Evolutionary conservation across 2,888 invertebrate genomes (phyloP), one percentile per base, ranked within the genome.

Genomic region (Patella pellucida): DNA sequence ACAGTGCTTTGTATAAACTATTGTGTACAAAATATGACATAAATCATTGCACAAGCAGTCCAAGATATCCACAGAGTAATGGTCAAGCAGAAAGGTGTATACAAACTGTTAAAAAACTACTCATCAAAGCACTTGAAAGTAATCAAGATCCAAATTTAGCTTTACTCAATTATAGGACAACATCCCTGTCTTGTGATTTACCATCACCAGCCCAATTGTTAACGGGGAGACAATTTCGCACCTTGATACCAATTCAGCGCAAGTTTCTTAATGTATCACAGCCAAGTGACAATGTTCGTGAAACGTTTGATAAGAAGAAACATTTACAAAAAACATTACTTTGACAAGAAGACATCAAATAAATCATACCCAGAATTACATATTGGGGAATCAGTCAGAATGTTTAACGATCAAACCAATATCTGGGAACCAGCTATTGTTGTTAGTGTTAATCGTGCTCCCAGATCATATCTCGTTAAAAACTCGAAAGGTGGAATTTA

Each of bases 91-190:
- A 69, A 50, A 69, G 31, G 50, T 50, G 31, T 31, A 50, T 69
- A n/a, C 69, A 69, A n/a, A 69, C 69, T 23, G 69, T 69, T 50
- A 69, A 31, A 15, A 69, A 69, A 12, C 50, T 69, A 69, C 69
- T 69, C 50, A 31, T 50, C n/a, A 69, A 69, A n/a, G 31, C 69
- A 12, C n/a, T 50, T n/a, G 69, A 31, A 31, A 27, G 23, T 23
- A 31, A 31, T 31, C 69, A 69, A 69, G 69, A 69, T 50, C 23
- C 69, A 27, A 16, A 69, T 69, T 50, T 69, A 50, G 69, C 69
- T n/a, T 31, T 69, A 69, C 69, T 31, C 15, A 69, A 50, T 27
- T 69, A 69, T 27, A 31, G 69, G 27, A 15, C 69, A 41, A 31
- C 69, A 7, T 16, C 69, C 1, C 23, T 62, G 14, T 62, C 62